Base-by-base conservation (phyloP, 1,140 invertebrate genomes). In the Parapsyche elsis region DNA sequence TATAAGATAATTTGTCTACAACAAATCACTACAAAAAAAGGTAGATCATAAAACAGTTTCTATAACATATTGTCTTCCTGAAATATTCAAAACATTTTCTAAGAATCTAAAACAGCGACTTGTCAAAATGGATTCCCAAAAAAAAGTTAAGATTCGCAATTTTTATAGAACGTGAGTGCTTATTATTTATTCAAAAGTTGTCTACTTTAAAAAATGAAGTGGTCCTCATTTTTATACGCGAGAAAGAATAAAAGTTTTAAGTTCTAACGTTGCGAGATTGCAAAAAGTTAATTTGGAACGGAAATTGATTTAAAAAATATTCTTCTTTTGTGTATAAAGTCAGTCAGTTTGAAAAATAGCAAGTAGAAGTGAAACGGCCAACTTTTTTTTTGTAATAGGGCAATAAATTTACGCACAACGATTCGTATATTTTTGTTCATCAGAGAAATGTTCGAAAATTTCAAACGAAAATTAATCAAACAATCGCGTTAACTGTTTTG, bases 141-240 rank as follows among this genome's bases (percentile, higher is more conserved):
- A 38, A 38, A 38, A 38, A 38, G 30, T 38, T 38, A 53, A 16
- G 49, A 53, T 16, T 53, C 49, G 10, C 12, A 53, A n/a, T 53
- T 53, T 53, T 53, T 53, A 14, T 53, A 5, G 2, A 16, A 53
- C 12, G 16, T 16, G 49, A 16, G 12, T 16, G 49, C 49, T 53
- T 53, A 53, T 53, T 53, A 16, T 16, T 53, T 53, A 53, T 53
- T 53, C 49, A 53, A 53, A 53, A 53, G 49, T 53, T 53, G 16
- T 2, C 49, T 16, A 53, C 49, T 53, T 53, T 2, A 53, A 53
- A 16, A 16, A 53, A 53, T 53, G 49, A 53, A 53, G 49, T 16
- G 49, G 16, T 53, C 16, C 49, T 53, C 49, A 16, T 53, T 53
- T 16, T 53, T 16, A 53, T 53, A 14, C 16, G 49, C 10, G 12